Evolutionary conservation across 2,113 vertebrate species (phyloP), one percentile per base, ranked within the genome.

Genomic region (Pollimyrus isidori): DNA sequence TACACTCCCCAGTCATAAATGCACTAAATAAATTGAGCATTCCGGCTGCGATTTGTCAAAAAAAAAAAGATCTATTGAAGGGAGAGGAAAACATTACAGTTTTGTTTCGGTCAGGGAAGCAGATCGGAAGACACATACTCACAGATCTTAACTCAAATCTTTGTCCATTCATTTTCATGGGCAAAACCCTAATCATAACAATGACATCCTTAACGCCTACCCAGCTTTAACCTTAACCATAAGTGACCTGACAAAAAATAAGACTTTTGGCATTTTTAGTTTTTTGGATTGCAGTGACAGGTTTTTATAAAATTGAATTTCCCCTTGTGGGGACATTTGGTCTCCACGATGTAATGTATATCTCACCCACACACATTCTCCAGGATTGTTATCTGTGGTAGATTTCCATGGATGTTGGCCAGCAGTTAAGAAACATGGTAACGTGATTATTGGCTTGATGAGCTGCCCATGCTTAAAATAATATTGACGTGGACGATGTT

Each of bases 1-100:
- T 86, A 86, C 48, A 50, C 46, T 50, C 46, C 13, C 52, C 23
- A 50, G 46, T 26, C 23, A n/a, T 86, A 49, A 30, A 86, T 30
- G 48, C 46, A 15, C 23, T 5, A 30, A 13, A 49, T 86, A 50
- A 86, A 86, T 86, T 86, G 10, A 86, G 82, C 21, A 4, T 48
- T 84, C 39, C 42, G 19, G 82, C 84, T 86, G 48, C n/a, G n/a
- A 50, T 86, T 86, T 86, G 84, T 49, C 84, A 86, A 82, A 82
- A 82, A 50, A 50, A 46, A 82, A 82, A 82, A 2, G 19, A 82
- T 82, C 76, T 0, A 48, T 13, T 46, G 35, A 7, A 21, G 83
- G 48, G 23, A 50, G 21, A n/a, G 23, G 23, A 49, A 86, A 86
- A 48, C 13, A 19, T 49, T 50, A 26, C 48, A 23, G 48, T 48